Base-by-base conservation (phyloP, 2,888 invertebrate genomes). In the Standfussiana lucernea region DNA sequence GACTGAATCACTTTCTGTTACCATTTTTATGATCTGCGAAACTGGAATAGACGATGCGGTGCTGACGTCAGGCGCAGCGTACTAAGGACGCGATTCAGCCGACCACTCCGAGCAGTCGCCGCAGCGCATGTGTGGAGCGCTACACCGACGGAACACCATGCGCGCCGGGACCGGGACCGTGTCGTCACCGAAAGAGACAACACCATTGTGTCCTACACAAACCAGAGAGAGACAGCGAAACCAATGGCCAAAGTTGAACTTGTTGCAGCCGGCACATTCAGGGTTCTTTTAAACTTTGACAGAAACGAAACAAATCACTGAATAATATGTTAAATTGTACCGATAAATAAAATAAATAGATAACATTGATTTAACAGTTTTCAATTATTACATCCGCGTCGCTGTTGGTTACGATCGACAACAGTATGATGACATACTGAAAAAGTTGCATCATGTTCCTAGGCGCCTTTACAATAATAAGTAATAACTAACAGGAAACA, bases 1-100 rank as follows among this genome's bases (percentile, higher is more conserved):
- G 92, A 95, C 95, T 95, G 94, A 94, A 86, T 94, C 92, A 95
- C 93, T 94, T 93, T 94, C 91, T 91, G 94, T 93, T 91, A 93
- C 87, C 95, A 95, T 95, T 95, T 95, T 95, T 94, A 93, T 91
- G 91, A 91, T 91, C 91, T 90, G 91, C 91, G 88, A 92, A 93
- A 94, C 92, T 94, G 92, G 92, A 94, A 93, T 93, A 91, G 89
- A 85, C 90, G 91, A 90, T 89, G 88, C 90, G 87, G 85, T 89
- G 86, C 74, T 86, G 93, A 93, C 93, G 93, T 93, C 92, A 92
- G 88, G 76, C 85, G 84, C 80, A 86, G 84, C 80, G 79, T 87
- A 84, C 78, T 87, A 85, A 86, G 86, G 80, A 91, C 90, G 88
- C 93, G 90, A 89, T 88, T 84, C 86, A 86, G 84, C 89, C 91